phyloP scores from a whole-genome alignment of 2,797 vertebrate species.

The Hypotaenidia philippensis region DNA sequence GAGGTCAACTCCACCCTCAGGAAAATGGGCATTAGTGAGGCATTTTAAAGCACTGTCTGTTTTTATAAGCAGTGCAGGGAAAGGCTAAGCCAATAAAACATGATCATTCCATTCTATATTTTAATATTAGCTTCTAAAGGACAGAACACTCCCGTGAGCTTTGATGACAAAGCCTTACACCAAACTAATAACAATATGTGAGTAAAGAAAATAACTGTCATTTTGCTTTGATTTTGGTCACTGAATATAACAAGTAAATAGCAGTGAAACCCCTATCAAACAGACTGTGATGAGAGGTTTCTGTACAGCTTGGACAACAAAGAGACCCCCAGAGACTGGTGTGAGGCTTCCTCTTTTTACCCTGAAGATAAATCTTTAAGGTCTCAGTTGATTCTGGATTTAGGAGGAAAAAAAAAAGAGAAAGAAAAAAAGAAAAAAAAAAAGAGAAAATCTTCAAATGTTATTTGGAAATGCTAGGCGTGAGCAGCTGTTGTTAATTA shows the following conservation, averaged over 20 bases:
- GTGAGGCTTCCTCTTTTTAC: conserved; percentile 68
- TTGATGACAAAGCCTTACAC: conserved; percentile 78
- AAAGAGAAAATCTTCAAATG: not conserved
- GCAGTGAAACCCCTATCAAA: conserved; percentile 59
- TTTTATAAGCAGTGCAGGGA: conserved; percentile 85
- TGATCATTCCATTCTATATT: conserved; percentile 81
- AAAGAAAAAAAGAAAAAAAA: not conserved
- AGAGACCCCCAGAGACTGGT: conserved; percentile 32
- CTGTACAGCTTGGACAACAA: not conserved
- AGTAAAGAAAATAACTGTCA: conserved; percentile 74
- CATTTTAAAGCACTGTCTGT: conserved; percentile 82
- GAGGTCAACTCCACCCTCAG: conserved; percentile 79
- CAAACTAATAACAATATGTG: conserved; percentile 74
- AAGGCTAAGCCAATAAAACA: conserved; percentile 86
- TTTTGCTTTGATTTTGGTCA: conserved; percentile 74
- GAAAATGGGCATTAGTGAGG: conserved; percentile 81
- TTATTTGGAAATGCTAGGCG: conserved; percentile 61
- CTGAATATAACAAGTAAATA: conserved; percentile 65
- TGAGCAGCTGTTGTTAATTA: conserved; percentile 84
- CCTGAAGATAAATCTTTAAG: conserved; percentile 35
- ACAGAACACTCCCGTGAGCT: conserved; percentile 75
- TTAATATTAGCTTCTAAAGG: conserved; percentile 83
- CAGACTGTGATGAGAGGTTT: conserved; percentile 10
- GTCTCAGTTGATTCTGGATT: not conserved
- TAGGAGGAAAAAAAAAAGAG: not conserved